phyloP scores from a whole-genome alignment of 2,113 vertebrate species.

The Sebastes schlegelii region DNA sequence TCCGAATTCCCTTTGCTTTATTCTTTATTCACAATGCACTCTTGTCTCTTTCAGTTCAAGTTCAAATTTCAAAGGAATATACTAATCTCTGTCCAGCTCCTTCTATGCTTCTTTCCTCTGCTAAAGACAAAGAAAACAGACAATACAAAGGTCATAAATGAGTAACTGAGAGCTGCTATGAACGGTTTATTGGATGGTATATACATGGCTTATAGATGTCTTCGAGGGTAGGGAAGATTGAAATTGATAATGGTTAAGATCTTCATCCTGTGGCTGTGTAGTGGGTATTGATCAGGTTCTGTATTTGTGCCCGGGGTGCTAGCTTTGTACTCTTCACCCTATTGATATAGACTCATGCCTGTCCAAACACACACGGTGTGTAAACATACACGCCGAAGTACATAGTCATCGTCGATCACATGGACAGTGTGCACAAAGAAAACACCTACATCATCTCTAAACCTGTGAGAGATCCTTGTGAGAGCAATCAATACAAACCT shows the following conservation, averaged over 20 bases:
- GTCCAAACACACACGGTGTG: neutral
- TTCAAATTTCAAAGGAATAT: constrained; percentile 14
- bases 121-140: constrained; percentile 16
- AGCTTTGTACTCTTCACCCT: neutral
- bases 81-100: neutral
- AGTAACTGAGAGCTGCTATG: constrained; percentile 11
- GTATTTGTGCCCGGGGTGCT: neutral
- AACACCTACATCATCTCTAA: constrained; percentile 21
- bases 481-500: constrained; percentile 38
- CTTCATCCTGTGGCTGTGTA: constrained; percentile 42
- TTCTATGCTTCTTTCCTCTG: neutral
- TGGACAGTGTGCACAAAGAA: neutral
- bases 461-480: constrained; percentile 28
- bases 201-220: constrained; percentile 22
- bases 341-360: neutral
- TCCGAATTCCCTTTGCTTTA: neutral
- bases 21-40: neutral
- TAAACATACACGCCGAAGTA: neutral
- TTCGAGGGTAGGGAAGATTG: constrained; percentile 50
- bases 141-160: constrained; percentile 28
- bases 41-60: constrained; percentile 5
- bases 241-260: constrained; percentile 59
- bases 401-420: neutral
- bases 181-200: constrained; percentile 22
- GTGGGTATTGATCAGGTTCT: constrained; percentile 46